phyloP scores from a whole-genome alignment of 2,113 vertebrate genomes.

The Microcebus tavaratra region DNA sequence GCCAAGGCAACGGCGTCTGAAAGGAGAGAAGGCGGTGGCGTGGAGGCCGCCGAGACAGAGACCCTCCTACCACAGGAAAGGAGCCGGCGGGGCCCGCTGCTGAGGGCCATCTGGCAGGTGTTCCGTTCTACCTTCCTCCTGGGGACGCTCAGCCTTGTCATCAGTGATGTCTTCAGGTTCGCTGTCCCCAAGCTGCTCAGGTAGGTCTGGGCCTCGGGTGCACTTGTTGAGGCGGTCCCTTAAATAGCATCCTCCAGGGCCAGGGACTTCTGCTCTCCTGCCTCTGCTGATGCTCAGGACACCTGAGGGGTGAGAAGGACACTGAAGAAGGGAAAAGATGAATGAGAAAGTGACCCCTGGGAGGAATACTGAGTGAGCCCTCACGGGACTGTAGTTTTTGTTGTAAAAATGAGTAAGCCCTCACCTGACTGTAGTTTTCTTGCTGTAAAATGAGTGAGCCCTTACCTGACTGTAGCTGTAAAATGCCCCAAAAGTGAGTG shows the following conservation, averaged over 20 bases:
- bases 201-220: conserved; percentile 78
- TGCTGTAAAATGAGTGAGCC: too few relatives aligned
- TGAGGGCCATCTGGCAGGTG: conserved; percentile 88
- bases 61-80: conserved; percentile 85
- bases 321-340: background rate
- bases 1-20: conserved; percentile 67
- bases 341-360: background rate
- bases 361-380: background rate
- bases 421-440: background rate
- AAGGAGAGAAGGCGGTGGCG: conserved; percentile 61
- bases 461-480: too few relatives aligned
- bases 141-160: conserved; percentile 88
- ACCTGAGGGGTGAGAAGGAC: too few relatives aligned
- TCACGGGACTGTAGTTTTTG: background rate
- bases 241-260: background rate
- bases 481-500: background rate
- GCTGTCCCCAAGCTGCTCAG: conserved; percentile 91
- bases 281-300: background rate
- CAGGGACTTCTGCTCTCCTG: background rate
- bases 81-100: conserved; percentile 84
- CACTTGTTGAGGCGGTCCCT: background rate
- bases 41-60: conserved; percentile 85
- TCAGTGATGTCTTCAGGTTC: conserved; percentile 93
- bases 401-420: too few relatives aligned
- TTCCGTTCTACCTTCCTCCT: conserved; percentile 91